Base-by-base conservation (phyloP, 2,797 vertebrate genomes). In the Pagetopsis macropterus region DNA sequence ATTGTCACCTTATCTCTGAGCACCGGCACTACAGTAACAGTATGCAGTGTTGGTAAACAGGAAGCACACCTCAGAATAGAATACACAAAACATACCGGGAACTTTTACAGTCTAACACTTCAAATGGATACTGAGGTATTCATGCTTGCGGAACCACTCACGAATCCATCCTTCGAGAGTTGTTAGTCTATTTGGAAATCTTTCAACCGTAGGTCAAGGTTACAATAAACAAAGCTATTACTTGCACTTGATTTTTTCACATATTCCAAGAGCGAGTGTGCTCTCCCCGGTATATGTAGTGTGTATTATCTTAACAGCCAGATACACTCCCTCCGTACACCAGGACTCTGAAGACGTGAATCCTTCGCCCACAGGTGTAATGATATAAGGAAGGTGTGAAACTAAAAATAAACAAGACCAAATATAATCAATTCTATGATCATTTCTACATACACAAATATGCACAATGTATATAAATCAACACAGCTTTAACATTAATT, bases 11-110 rank as follows among this genome's bases (percentile, higher is more conserved):
- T 62, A 12, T 16, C 75, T 68, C 52, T 72, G 33, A 69, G 27
- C 65, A 13, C 27, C 13, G 44, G 9, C 4, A 50, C 73, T 58
- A 27, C 33, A 27, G 59, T 55, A 68, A 59, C 65, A 51, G 27
- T 40, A 14, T 33, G 41, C 78, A 21, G 76, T 54, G 61, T 54
- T 75, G 64, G 60, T 27, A 58, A 61, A 74, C 40, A 66, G 71
- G 2, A 56, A 78, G 52, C 56, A 70, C 49, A 21, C 41, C 58
- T 75, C 56, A 77, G 77, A 75, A 75, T 62, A 78, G 59, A 23
- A 74, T 13, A 8, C 14, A 17, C 16, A 17, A 45, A 80, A 43
- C 69, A 40, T 56, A 19, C 50, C 9, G 48, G 63, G 50, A 66
- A 75, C 21, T 48, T 69, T 1, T 5, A 55, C 41, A 48, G 37